phyloP scores from a whole-genome alignment of 1,140 invertebrate genomes.

The Pogonus chalceus region DNA sequence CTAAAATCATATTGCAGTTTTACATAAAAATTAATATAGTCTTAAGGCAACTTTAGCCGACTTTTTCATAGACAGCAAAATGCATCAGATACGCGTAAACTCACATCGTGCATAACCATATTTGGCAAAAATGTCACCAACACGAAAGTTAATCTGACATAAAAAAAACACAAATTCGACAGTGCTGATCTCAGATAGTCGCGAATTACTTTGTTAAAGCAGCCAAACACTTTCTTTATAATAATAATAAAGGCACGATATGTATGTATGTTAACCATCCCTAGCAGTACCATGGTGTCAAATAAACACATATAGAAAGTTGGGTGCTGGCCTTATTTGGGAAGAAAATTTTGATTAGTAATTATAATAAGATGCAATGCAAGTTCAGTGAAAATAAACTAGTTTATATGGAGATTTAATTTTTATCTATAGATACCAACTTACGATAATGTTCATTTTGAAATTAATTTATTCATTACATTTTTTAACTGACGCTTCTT shows the following conservation, averaged over 20 bases:
- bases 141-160: not conserved
- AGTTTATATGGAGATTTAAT: too few species aligned
- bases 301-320: not conserved
- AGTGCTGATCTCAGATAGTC: not conserved
- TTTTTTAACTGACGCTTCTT: too few species aligned
- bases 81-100: slow-evolving; percentile 2
- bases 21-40: too few species aligned
- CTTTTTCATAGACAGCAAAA: too few species aligned
- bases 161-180: slow-evolving; percentile 1
- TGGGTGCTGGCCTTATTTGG: not conserved
- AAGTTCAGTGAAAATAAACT: not conserved
- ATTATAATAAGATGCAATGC: not conserved
- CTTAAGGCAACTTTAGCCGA: too few species aligned
- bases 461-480: too few species aligned
- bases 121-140: not conserved
- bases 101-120: not conserved
- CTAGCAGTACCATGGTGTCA: not conserved
- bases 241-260: too few species aligned
- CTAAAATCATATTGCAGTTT: too few species aligned
- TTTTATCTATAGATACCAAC: too few species aligned
- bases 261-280: not conserved
- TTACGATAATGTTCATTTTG: too few species aligned
- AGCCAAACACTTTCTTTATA: not conserved
- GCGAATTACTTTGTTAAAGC: slow-evolving; percentile 4
- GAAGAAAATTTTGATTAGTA: not conserved